Conservation (phyloP, 2,113 vertebrate genomes). For the Verasper variegatus region DNA sequence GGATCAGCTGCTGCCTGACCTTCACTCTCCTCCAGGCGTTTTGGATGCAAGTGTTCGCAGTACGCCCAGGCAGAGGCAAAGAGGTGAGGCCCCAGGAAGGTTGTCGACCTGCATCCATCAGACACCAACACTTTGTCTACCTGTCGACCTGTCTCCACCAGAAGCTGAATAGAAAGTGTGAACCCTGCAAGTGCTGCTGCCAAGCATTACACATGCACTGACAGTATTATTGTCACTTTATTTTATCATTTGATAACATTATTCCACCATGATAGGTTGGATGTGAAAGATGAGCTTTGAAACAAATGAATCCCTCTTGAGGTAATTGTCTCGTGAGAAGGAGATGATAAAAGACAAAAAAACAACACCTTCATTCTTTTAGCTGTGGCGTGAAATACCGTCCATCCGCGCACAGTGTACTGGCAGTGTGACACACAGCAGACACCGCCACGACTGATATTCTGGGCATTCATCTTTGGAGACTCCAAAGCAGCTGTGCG, state of each 20-base stretch:
- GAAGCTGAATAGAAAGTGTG: conserved; percentile 40
- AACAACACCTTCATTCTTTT: background rate
- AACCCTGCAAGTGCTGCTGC: conserved; percentile 45
- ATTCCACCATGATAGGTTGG: background rate
- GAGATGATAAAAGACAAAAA: too few species aligned
- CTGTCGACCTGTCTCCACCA: conserved; percentile 8
- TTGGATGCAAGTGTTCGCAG: conserved; percentile 19
- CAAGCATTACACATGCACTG: conserved; percentile 59
- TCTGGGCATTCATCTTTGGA: conserved; percentile 35
- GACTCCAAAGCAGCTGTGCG: conserved; percentile 70
- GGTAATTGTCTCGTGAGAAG: background rate
- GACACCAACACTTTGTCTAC: conserved; percentile 17
- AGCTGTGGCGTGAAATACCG: background rate
- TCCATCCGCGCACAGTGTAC: background rate
- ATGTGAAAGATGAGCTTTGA: background rate
- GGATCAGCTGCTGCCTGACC: conserved; percentile 58
- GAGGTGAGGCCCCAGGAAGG: conserved; percentile 2
- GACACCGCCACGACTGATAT: conserved; percentile 19
- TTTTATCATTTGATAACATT: conserved; percentile 41
- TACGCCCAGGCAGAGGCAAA: conserved; percentile 33
- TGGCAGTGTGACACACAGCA: background rate
- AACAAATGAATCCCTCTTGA: background rate
- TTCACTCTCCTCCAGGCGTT: conserved; percentile 20
- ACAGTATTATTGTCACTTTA: conserved; percentile 62
- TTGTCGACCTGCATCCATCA: conserved; percentile 47